phyloP scores from a whole-genome alignment of 2,113 vertebrate genomes.

The Miniopterus natalensis region DNA sequence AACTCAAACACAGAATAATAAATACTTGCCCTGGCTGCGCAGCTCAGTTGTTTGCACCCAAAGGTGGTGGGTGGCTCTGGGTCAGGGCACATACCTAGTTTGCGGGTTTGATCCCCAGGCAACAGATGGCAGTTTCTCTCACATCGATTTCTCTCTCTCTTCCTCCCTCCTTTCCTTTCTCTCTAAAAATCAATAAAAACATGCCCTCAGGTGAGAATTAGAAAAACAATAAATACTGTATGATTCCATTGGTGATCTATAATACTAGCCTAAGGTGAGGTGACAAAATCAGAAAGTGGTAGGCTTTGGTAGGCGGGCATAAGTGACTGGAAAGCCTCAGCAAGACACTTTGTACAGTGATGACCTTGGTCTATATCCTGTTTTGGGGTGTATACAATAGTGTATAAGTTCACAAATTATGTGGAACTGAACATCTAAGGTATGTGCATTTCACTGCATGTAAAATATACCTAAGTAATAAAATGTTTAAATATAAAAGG shows the following conservation, averaged over 20 bases:
- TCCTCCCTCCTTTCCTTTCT: no score
- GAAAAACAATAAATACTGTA: background rate
- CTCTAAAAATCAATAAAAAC: no score
- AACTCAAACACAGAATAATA: background rate
- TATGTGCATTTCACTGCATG: background rate
- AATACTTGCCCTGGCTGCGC: no score
- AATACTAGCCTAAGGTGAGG: background rate
- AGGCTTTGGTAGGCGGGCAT: background rate
- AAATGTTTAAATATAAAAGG: background rate
- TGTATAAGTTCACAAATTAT: background rate
- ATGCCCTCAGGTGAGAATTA: no score
- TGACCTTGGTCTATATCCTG: background rate
- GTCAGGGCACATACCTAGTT: background rate
- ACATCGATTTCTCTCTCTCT: no score
- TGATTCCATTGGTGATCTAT: background rate
- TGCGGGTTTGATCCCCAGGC: no score
- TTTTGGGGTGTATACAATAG: background rate
- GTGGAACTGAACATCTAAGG: background rate
- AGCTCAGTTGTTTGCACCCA: no score
- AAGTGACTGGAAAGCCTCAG: background rate
- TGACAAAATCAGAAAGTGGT: background rate
- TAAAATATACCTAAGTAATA: background rate
- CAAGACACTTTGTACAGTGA: background rate
- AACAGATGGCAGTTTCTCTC: no score
- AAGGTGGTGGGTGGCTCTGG: no score